Conservation (phyloP, 2,113 vertebrate species). For the Accipiter virgatus region DNA sequence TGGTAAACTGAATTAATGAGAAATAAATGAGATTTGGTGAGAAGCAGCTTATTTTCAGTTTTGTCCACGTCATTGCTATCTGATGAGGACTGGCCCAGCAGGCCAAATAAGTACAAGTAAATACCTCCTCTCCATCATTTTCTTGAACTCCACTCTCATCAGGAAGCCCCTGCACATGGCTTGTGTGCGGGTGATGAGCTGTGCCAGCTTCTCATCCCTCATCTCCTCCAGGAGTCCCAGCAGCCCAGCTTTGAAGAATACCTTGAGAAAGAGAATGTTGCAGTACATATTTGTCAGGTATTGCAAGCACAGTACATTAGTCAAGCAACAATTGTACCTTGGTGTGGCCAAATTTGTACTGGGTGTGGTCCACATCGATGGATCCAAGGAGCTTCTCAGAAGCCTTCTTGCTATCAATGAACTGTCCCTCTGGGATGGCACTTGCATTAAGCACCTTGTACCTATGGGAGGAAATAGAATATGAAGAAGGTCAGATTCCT, state of each 20-base stretch:
- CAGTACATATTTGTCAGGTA: not conserved
- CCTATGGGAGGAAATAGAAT: slow-evolving; percentile 39
- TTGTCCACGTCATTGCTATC: not conserved
- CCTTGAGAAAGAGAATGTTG: slow-evolving; percentile 64
- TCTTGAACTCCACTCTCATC: slow-evolving; percentile 84
- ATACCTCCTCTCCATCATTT: slow-evolving; percentile 84
- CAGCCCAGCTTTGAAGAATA: slow-evolving; percentile 94
- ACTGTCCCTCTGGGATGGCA: slow-evolving; percentile 87
- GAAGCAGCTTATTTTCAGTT: not conserved
- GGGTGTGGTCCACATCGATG: slow-evolving; percentile 83
- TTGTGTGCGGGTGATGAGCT: slow-evolving; percentile 91
- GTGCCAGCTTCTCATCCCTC: slow-evolving; percentile 89
- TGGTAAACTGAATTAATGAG: not conserved
- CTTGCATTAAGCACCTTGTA: slow-evolving; percentile 86
- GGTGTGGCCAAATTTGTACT: slow-evolving; percentile 88
- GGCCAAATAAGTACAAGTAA: not conserved
- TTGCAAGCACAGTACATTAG: not conserved
- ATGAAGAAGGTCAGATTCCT: not conserved
- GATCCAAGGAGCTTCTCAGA: slow-evolving; percentile 87
- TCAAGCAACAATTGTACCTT: slow-evolving; percentile 73
- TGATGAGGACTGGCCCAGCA: not conserved
- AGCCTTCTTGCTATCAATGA: slow-evolving; percentile 89
- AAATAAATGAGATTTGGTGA: not conserved
- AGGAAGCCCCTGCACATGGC: slow-evolving; percentile 82
- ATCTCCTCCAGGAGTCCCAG: slow-evolving; percentile 89